Evolutionary conservation across 2,797 vertebrate genomes (phyloP).

Genomic region (Ceryle rudis): DNA sequence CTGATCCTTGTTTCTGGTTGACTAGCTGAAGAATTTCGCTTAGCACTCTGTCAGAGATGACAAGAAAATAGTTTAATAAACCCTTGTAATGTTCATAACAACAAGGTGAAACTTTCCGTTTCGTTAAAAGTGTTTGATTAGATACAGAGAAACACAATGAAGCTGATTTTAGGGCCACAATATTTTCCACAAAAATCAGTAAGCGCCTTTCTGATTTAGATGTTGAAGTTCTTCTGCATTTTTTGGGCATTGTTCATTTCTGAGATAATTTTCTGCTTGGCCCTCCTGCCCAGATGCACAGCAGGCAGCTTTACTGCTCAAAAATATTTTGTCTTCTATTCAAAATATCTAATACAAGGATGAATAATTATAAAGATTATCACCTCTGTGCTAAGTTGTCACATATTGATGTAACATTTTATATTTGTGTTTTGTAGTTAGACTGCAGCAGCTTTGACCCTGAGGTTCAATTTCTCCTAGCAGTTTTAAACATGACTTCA

Average conservation of each 20-base stretch:
- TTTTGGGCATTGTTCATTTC: neutral
- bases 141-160: neutral
- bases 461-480: neutral
- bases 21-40: neutral
- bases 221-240: neutral
- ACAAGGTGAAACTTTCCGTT: neutral
- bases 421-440: neutral
- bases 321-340: neutral
- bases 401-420: neutral
- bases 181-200: neutral
- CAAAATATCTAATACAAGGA: neutral
- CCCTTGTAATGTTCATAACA: neutral
- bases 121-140: neutral
- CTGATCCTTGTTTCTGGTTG: neutral
- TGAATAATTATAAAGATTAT: neutral
- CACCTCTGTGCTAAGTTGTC: neutral
- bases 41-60: conserved; percentile 1
- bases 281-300: neutral
- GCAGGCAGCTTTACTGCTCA: neutral
- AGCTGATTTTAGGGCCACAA: neutral
- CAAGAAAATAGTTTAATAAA: conserved; percentile 2
- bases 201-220: neutral
- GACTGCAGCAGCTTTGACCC: neutral
- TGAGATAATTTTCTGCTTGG: neutral
- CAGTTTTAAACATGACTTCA: neutral